Base-by-base conservation (phyloP, 2,113 vertebrate genomes). In the Melanerpes formicivorus region DNA sequence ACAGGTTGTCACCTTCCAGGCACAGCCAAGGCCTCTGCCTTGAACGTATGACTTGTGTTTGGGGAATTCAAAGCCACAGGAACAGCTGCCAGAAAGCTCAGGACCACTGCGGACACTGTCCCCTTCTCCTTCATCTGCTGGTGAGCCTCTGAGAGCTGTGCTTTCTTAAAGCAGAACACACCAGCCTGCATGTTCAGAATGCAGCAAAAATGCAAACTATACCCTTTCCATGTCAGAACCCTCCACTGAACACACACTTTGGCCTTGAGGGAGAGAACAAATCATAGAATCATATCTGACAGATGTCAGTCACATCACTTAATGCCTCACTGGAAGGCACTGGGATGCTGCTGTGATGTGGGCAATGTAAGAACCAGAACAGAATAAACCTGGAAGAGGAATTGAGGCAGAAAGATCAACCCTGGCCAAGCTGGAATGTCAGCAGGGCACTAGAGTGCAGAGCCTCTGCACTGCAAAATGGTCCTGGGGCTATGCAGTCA, bases 231-330 rank as follows among this genome's bases (percentile, higher is more conserved):
- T 1, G 13, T 90, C 85, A 84, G 12, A 95, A 44, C 50, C n/a
- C 70, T 86, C 65, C 73, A 55, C 80, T 91, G 87, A 91, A 78
- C 77, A 66, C 70, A 69, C 15, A 5, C n/a, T 86, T 46, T 6
- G 86, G 91, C 93, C 93, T 59, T 6, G n/a, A 78, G 73, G 85
- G 59, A 95, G 90, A 90, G 30, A 29, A 65, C 73, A 80, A 58
- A 80, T 14, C 34, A 50, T 77, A 2, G 50, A 72, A 96, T 88
- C 3, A 2, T 69, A 48, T 73, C 25, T 86, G 94, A 76, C 96
- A 95, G 93, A 86, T 78, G 87, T 84, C 95, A 96, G 90, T 96
- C 94, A 96, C 87, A 81, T 93, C 46, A 16, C 73, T 86, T 80
- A 90, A 96, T 8, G 95, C 90, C 80, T 92, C 93, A 80, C 85